A percentile compares a stretch with the other conserved stretches of the same genome.
phyloP scores from a whole-genome alignment of 2,888 invertebrate genomes.

The Listrodromus nycthemerus region DNA sequence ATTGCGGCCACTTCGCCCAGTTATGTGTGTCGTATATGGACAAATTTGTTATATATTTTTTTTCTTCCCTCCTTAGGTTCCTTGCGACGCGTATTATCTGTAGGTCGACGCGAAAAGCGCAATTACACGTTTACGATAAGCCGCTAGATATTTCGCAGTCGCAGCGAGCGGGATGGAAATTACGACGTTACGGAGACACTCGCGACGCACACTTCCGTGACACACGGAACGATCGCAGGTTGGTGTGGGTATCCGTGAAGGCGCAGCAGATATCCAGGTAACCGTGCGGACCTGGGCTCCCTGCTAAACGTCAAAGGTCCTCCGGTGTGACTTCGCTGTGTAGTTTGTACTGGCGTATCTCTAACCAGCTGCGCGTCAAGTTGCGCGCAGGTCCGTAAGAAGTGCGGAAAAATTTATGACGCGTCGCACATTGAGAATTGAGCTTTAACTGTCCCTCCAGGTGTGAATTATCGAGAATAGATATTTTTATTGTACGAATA shows the following conservation, averaged over 20 bases:
- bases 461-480: not conserved
- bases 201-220: slow-evolving; percentile 2
- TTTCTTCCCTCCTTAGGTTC: not conserved
- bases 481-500: not conserved
- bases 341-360: not conserved
- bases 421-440: not conserved
- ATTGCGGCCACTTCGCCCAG: slow-evolving; percentile 1
- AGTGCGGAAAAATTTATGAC: not conserved
- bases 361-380: not conserved
- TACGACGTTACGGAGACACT: slow-evolving; percentile 7
- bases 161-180: not conserved
- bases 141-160: slow-evolving; percentile 1
- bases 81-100: not conserved
- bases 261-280: slow-evolving; percentile 3
- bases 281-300: not conserved
- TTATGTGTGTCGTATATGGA: not conserved
- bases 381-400: not conserved
- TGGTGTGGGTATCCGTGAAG: not conserved
- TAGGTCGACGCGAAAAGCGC: slow-evolving; percentile 25
- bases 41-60: not conserved
- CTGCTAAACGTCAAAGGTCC: slow-evolving; percentile 11
- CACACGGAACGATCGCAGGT: not conserved
- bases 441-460: not conserved
- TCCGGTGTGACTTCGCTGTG: not conserved
- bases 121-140: slow-evolving; percentile 7